A percentile compares a stretch with the other conserved stretches of the same genome.
Conservation (phyloP, 1,140 invertebrate species). For the Drosophila gunungcola region DNA sequence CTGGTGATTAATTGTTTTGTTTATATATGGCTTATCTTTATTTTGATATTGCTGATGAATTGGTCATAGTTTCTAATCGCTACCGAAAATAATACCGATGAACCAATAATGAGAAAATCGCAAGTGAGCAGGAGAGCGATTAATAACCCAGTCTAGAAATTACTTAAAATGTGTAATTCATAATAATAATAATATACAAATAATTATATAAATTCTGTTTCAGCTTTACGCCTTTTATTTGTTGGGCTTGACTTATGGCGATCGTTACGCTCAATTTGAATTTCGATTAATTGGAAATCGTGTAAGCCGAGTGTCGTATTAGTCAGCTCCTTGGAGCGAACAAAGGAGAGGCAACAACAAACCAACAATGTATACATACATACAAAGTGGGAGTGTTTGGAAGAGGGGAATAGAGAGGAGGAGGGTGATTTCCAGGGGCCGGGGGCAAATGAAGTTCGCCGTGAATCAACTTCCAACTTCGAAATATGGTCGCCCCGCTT, state of each 20-base stretch:
- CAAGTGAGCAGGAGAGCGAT: background rate
- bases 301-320: constrained; percentile 38
- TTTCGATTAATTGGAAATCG: constrained; percentile 38
- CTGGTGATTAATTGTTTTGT: background rate
- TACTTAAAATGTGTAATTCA: no score
- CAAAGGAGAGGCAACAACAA: constrained; percentile 46
- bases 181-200: no score
- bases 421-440: background rate
- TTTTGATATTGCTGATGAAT: constrained; percentile 20
- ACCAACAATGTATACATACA: constrained; percentile 17
- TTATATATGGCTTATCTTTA: no score
- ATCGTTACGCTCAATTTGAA: constrained; percentile 9
- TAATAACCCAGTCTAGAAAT: background rate
- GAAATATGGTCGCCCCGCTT: constrained; percentile 64
- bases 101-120: background rate
- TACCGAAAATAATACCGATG: background rate
- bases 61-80: constrained; percentile 20
- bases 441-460: constrained; percentile 51
- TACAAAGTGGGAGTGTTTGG: constrained; percentile 27
- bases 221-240: constrained; percentile 1
- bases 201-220: no score
- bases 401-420: background rate
- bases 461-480: constrained; percentile 77
- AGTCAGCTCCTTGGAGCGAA: constrained; percentile 50
- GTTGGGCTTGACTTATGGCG: background rate